A percentile compares a stretch with the other conserved stretches of the same genome.
Conservation (phyloP, 2,888 invertebrate species). For the Euplagia quadripunctaria region DNA sequence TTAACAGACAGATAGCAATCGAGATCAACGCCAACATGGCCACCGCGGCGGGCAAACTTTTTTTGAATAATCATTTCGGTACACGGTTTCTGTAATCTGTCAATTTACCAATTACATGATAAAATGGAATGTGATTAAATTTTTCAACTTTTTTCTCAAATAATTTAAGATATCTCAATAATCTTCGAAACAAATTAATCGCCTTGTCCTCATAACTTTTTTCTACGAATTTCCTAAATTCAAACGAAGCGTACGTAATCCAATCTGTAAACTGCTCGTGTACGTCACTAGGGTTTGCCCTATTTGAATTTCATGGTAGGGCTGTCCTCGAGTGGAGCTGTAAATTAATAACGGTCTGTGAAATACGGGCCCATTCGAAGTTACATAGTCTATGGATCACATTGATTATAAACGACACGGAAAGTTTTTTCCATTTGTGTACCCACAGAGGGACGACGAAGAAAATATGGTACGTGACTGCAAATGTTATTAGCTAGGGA, state of each 20-base stretch:
- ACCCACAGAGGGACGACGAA: constrained; percentile 50
- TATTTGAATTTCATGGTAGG: constrained; percentile 45
- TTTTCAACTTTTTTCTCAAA: not conserved
- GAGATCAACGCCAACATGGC: too few relatives aligned
- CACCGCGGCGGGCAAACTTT: not conserved
- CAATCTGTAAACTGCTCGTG: constrained; percentile 39
- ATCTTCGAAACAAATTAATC: constrained; percentile 27
- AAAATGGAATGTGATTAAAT: not conserved
- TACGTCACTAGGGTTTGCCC: constrained; percentile 33
- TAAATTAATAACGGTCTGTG: constrained; percentile 47
- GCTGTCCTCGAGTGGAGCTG: constrained; percentile 32
- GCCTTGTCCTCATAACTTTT: constrained; percentile 27
- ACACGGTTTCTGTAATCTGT: too few relatives aligned
- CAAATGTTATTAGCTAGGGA: constrained; percentile 47
- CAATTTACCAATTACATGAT: not conserved
- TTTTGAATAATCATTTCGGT: not conserved
- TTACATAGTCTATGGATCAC: constrained; percentile 46
- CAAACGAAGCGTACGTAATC: constrained; percentile 37
- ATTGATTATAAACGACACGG: constrained; percentile 56
- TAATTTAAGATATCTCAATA: constrained; percentile 12
- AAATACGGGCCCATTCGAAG: constrained; percentile 38
- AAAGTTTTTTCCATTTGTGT: constrained; percentile 66
- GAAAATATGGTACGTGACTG: constrained; percentile 60
- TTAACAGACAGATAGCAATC: not conserved
- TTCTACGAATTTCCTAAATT: constrained; percentile 20